Base-by-base conservation (phyloP, 2,113 vertebrate species). In the Uropsilus gracilis region DNA sequence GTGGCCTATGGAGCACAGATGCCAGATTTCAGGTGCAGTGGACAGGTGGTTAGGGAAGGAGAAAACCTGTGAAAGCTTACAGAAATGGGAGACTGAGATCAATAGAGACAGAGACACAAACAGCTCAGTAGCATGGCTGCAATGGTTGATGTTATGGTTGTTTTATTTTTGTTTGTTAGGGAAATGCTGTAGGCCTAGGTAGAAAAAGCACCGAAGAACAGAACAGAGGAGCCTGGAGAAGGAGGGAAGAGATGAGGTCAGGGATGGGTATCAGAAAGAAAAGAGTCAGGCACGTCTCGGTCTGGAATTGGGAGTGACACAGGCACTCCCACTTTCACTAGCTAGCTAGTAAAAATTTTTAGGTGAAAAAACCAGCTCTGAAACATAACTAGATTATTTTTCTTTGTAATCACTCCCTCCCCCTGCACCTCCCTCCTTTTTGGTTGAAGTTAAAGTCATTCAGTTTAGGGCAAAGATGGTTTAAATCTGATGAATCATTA, bases 401-500 rank as follows among this genome's bases (percentile, higher is more conserved):
- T 80, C 37, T 86, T 87, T 72, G 86, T 66, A 84, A 48, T 48
- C 48, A 39, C 0, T 10, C 6, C 3, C 2, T 4, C 53, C 6
- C 3, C 53, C 20, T n/a, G n/a, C 53, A 50, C 13, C 17, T 22
- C 42, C n/a, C n/a, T n/a, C n/a, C n/a, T 24, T 5, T 57, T 7
- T 32, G 32, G 6, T 7, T 42, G 46, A 95, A 89, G 91, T 82
- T 14, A 94, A 85, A 73, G n/a, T 72, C 17, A 28, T 63, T 68
- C 22, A 5, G 10, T 11, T 66, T 34, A 77, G 37, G 46, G 30
- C 30, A 50, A 73, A 53, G 57, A 14, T 72, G 46, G 32, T 55
- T 86, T 20, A 78, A 73, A 89, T 93, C 50, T 32, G n/a, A 83
- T 22, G n/a, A 28, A 68, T 59, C 37, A 68, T 81, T 46, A 84